Evolutionary conservation across 92 coral and sea anemone genomes (phyloP).

Genomic region (Muricea muricata): DNA sequence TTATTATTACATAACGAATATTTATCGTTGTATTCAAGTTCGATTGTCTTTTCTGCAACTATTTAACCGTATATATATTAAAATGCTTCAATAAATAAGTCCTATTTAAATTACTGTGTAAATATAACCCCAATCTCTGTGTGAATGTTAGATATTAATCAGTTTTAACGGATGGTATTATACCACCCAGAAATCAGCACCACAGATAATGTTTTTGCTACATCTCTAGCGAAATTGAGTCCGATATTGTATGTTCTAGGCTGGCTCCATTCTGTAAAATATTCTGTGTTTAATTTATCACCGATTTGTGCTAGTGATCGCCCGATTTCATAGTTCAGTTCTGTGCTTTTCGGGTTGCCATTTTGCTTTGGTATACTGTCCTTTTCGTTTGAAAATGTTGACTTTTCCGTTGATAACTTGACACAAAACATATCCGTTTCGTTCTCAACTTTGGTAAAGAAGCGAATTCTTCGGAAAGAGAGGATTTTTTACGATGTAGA

Average conservation of each 20-base stretch:
- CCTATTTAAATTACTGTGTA: no score
- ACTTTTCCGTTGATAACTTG: background rate
- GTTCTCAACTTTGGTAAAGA: background rate
- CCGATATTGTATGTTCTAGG: background rate
- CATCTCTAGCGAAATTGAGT: background rate
- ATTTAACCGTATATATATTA: no score
- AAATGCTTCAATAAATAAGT: no score
- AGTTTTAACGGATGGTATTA: background rate
- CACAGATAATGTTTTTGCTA: background rate
- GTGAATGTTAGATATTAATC: no score
- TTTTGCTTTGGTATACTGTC: background rate
- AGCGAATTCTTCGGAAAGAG: background rate
- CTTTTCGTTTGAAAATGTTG: background rate
- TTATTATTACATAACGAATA: background rate
- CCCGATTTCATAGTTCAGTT: background rate
- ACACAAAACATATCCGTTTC: background rate
- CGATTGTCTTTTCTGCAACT: no score
- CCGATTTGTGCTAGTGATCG: background rate
- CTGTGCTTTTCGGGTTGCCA: background rate
- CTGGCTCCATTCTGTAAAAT: background rate
- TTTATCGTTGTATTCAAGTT: no score
- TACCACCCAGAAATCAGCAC: background rate
- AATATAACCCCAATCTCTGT: no score
- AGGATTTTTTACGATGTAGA: background rate
- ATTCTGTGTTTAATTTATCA: background rate